Evolutionary conservation across 2,113 vertebrate species (phyloP), one percentile per base, ranked within the genome.

Genomic region (Larimichthys polyactis): DNA sequence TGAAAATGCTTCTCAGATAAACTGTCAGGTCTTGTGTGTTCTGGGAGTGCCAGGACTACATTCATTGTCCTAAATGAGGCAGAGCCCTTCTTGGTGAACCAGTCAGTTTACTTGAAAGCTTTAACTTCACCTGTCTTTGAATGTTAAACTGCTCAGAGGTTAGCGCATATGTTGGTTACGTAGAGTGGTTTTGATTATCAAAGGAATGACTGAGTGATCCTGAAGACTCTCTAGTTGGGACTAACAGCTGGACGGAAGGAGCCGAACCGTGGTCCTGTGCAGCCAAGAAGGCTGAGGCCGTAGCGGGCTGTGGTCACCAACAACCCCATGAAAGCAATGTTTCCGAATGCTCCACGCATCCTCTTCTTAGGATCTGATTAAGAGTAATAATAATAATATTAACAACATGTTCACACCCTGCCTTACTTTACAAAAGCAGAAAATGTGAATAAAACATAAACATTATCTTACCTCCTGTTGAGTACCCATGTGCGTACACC

Each of bases 401-500:
- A 8, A 36, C 7, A 36, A 36, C 19, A 44, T 5, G 2, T 43
- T 32, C 3, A 19, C 4, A 80, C 16, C 8, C n/a, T 36, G 29
- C 24, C 55, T 46, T 43, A 51, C 0, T 1, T 24, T 6, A 44
- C 19, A 64, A 36, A 29, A 43, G 17, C 4, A 48, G 24, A 57
- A 67, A 12, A 43, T 17, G 22, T 5, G 17, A 57, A 22, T 44
- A 2, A 65, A 48, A 57, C 11, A 32, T 2, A 0, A 32, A 29
- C 11, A 40, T 15, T 15, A 11, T 64, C 95, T 95, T 75, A 99
- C 98, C 96, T 93, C 98, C 98, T 16, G 97, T 95, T 51, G 96
- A 97, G 86, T 99, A 99, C 17, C 98, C 98, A 0, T 96, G 82
- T 20, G 98, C 98, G 22, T 96, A 99, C 20, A 98, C 94, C 78